Evolutionary conservation across 2,797 vertebrate genomes (phyloP).

Genomic region (Crocodylus rhombifer): DNA sequence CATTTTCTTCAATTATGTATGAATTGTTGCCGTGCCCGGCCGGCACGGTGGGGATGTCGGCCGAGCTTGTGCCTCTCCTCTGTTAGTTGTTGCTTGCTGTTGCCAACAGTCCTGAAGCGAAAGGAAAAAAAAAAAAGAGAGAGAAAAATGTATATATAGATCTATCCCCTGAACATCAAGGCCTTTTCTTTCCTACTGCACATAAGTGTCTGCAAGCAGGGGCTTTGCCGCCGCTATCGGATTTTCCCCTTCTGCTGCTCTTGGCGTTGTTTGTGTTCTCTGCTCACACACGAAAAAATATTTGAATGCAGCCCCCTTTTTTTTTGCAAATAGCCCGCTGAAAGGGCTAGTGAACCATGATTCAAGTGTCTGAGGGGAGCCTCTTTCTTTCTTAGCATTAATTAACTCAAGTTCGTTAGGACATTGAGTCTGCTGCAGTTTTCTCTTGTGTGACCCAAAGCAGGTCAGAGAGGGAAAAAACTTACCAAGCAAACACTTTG

Average conservation of each 20-base stretch:
- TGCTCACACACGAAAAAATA: slow-evolving; percentile 79
- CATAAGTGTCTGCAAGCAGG: too few relatives aligned
- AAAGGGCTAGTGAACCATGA: slow-evolving; percentile 80
- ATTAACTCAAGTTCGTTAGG: slow-evolving; percentile 82
- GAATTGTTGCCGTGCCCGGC: not conserved
- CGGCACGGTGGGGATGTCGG: not conserved
- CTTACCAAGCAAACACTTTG: slow-evolving; percentile 78
- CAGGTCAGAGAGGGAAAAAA: slow-evolving; percentile 78
- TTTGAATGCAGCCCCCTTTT: slow-evolving; percentile 77
- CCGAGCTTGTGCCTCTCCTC: not conserved
- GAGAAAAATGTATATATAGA: not conserved
- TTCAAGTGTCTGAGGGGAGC: slow-evolving; percentile 77
- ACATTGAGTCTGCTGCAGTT: slow-evolving; percentile 78
- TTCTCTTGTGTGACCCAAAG: slow-evolving; percentile 80
- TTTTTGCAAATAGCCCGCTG: slow-evolving; percentile 75
- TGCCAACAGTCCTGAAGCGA: not conserved
- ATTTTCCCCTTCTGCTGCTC: slow-evolving; percentile 47
- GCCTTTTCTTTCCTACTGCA: not conserved
- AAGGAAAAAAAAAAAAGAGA: not conserved
- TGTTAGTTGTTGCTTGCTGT: too few relatives aligned
- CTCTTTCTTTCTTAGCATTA: slow-evolving; percentile 81
- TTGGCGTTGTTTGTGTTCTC: slow-evolving; percentile 78
- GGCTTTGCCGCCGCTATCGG: slow-evolving; percentile 29
- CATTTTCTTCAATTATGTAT: too few relatives aligned
- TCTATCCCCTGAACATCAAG: not conserved